Conservation (phyloP, 2,113 vertebrate genomes). For the Egretta garzetta region DNA sequence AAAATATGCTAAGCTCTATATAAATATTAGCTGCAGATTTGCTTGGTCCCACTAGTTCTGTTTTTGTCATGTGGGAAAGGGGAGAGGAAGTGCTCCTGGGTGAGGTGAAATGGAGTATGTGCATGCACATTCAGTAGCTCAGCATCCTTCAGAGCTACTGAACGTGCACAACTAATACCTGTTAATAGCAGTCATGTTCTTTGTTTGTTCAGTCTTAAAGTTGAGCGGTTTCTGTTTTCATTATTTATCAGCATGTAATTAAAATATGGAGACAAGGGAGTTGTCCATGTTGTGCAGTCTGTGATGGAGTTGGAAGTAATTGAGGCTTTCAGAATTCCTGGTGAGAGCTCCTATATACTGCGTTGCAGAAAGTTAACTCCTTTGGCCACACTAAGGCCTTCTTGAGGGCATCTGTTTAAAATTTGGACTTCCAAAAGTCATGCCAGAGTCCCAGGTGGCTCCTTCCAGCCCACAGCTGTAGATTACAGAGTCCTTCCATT, state of each 20-base stretch:
- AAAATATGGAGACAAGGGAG: background rate
- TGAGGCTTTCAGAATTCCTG: background rate
- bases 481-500: background rate
- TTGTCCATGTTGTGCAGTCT: background rate
- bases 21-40: background rate
- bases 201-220: background rate
- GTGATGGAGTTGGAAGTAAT: background rate
- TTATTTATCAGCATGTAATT: background rate
- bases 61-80: background rate
- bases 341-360: background rate
- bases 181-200: background rate
- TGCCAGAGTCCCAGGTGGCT: background rate
- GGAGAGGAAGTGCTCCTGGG: background rate
- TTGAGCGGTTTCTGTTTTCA: background rate
- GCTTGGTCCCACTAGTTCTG: background rate
- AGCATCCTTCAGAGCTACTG: background rate
- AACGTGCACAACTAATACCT: rapidly evolving
- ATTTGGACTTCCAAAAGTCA: background rate
- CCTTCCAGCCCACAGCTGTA: background rate
- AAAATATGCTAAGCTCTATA: background rate
- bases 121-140: background rate
- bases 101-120: background rate
- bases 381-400: background rate
- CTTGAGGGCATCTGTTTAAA: background rate
- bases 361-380: background rate